Evolutionary conservation across 2,113 vertebrate genomes (phyloP).

Genomic region (Larimichthys crocea): DNA sequence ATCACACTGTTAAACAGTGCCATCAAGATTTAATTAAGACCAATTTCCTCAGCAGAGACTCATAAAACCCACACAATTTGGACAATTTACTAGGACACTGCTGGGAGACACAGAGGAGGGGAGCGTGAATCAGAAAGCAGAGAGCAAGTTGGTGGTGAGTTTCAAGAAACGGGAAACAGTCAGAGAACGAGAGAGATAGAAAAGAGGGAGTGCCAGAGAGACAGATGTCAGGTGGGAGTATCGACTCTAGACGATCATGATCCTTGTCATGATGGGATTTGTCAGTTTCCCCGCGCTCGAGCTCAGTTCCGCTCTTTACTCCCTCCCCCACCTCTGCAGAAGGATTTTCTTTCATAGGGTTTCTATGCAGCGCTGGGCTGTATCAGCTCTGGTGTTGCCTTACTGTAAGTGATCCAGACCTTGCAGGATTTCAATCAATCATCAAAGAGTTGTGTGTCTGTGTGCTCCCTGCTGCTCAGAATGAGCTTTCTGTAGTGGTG

Average conservation of each 20-base stretch:
- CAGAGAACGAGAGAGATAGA: constrained; percentile 12
- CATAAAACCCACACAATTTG: constrained; percentile 55
- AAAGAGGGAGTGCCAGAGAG: constrained; percentile 12
- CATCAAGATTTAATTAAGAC: constrained; percentile 61
- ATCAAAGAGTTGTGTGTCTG: constrained; percentile 73
- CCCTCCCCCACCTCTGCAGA: constrained; percentile 61
- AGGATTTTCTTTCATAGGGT: constrained; percentile 75
- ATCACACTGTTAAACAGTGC: constrained; percentile 60
- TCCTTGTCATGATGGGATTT: constrained; percentile 73
- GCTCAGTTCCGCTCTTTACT: constrained; percentile 54
- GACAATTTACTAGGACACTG: constrained; percentile 61
- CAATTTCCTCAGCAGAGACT: constrained; percentile 60
- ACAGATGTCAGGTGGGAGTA: constrained; percentile 58
- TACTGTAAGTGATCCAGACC: constrained; percentile 80
- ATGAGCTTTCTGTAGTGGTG: constrained; percentile 72
- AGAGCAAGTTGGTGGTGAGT: neutral
- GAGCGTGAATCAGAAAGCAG: constrained; percentile 16
- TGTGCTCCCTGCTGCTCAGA: constrained; percentile 64
- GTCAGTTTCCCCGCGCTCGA: constrained; percentile 55
- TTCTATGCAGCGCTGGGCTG: constrained; percentile 56
- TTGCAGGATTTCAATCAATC: constrained; percentile 81
- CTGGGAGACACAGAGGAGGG: constrained; percentile 35
- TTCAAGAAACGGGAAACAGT: constrained; percentile 27
- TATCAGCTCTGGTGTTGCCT: constrained; percentile 79
- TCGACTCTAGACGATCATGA: constrained; percentile 48